A percentile compares a stretch with the other conserved stretches of the same genome.
Evolutionary conservation across 2,113 vertebrate species (phyloP).

Genomic region (Alethe diademata): DNA sequence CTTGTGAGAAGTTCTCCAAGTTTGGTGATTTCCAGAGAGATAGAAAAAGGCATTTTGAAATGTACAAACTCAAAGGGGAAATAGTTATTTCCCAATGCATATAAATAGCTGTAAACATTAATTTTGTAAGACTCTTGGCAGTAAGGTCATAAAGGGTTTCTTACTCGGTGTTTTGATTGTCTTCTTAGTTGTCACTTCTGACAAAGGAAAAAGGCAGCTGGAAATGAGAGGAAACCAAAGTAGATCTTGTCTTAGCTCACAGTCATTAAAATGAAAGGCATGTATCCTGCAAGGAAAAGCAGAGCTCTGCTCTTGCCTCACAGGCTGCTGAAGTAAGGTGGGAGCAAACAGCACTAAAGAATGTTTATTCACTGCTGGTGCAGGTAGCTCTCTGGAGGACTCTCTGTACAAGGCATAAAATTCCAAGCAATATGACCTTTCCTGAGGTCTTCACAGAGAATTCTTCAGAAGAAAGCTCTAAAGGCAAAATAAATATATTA

Average conservation of each 20-base stretch:
- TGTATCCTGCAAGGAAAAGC: neutral
- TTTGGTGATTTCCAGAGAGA: neutral
- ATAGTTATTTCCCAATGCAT: neutral
- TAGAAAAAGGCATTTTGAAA: neutral
- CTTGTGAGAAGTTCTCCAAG: neutral
- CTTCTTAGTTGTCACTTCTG: neutral
- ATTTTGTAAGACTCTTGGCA: neutral
- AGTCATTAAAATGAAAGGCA: conserved; percentile 14
- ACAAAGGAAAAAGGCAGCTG: neutral
- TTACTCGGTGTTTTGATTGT: neutral
- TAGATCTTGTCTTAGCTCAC: neutral
- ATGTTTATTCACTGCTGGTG: conserved; percentile 20
- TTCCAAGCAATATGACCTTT: conserved; percentile 33
- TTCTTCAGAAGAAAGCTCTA: neutral
- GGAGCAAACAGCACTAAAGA: conserved; percentile 17
- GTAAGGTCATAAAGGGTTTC: neutral
- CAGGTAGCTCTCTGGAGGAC: neutral
- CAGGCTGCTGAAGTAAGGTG: neutral
- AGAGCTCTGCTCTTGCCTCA: neutral
- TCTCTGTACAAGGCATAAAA: neutral
- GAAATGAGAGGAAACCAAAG: neutral
- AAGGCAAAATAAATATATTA: conserved; percentile 39
- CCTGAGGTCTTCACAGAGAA: neutral
- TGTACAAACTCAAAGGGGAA: neutral
- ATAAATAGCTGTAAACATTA: conserved; percentile 1